Base-by-base conservation (phyloP, 2,888 invertebrate species). In the Caenorhabditis wallacei region DNA sequence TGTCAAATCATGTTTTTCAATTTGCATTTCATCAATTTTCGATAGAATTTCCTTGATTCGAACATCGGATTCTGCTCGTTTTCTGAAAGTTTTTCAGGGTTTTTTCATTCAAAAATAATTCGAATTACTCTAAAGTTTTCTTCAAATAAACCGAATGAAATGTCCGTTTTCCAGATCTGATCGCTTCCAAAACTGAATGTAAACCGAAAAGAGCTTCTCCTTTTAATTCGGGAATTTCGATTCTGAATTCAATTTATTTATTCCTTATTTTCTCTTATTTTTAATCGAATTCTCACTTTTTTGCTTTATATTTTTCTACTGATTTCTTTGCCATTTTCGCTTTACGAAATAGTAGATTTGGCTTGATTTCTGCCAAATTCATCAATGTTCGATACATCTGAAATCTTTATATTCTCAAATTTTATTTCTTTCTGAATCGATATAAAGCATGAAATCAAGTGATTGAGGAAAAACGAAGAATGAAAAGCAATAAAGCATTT, bases 171-270 rank as follows among this genome's bases (percentile, higher is more conserved):
- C 74, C 72, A 3, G 82, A 76, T 54, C 74, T 48, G 11, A 84
- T 66, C 8, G 85, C 80, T 43, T 86, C 86, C 20, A 87, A 48
- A 64, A 86, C 84, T 0, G 86, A 80, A 35, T 80, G 83, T 18
- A 82, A 71, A n/a, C 87, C 87, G 37, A 76, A 87, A 1, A 87
- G 61, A 2, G 86, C 76, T 74, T 87, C 87, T 43, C 84, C 85
- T 57, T 75, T 46, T 11, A 84, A 16, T 24, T 63, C 63, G 4
- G 84, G 84, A 56, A 85, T 61, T 46, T 68, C 43, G 18, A 80
- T 70, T 56, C 86, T 86, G 56, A 53, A 82, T 24, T 64, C 4
- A n/a, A 18, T 18, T n/a, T 2, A 7, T 56, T 56, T 16, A 40
- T 13, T 37, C 1, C 11, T n/a, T n/a, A 37, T 43, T 40, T 78